A percentile compares a stretch with the other conserved stretches of the same genome.
phyloP scores from a whole-genome alignment of 2,888 invertebrate species.

The Pachymerium ferrugineum region DNA sequence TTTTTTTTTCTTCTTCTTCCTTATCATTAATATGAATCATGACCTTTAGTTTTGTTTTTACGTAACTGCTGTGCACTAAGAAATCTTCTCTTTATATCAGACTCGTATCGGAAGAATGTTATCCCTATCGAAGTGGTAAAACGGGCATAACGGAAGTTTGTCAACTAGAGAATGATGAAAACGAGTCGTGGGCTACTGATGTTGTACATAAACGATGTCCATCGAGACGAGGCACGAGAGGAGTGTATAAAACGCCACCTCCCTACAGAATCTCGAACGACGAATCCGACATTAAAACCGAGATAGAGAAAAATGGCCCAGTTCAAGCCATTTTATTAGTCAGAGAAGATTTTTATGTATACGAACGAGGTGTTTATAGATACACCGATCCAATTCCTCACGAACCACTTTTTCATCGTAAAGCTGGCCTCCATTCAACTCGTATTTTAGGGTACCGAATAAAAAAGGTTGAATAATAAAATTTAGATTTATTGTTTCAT shows the following conservation, averaged over 20 bases:
- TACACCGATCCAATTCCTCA: slow-evolving; percentile 55
- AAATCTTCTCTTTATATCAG: slow-evolving; percentile 50
- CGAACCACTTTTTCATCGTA: slow-evolving; percentile 51
- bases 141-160: slow-evolving; percentile 60
- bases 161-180: no score
- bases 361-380: slow-evolving; percentile 75
- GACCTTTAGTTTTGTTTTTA: background rate
- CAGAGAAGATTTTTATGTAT: slow-evolving; percentile 87
- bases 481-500: background rate
- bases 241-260: slow-evolving; percentile 48
- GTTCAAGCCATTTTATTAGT: slow-evolving; percentile 90
- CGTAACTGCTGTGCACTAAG: background rate
- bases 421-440: slow-evolving; percentile 77
- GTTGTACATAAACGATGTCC: slow-evolving; percentile 45
- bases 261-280: slow-evolving; percentile 48
- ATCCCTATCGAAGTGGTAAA: slow-evolving; percentile 61
- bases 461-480: background rate
- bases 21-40: no score
- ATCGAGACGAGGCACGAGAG: slow-evolving; percentile 41
- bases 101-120: slow-evolving; percentile 76
- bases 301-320: slow-evolving; percentile 83
- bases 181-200: slow-evolving; percentile 28
- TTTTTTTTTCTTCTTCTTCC: slow-evolving; percentile 30
- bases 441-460: slow-evolving; percentile 66
- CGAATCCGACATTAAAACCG: slow-evolving; percentile 78